These are phyloP conservation scores for Gymnothorax reevesii DNA, from an alignment of 2,797 vertebrate species.

Conservation along the genomic window DNA sequence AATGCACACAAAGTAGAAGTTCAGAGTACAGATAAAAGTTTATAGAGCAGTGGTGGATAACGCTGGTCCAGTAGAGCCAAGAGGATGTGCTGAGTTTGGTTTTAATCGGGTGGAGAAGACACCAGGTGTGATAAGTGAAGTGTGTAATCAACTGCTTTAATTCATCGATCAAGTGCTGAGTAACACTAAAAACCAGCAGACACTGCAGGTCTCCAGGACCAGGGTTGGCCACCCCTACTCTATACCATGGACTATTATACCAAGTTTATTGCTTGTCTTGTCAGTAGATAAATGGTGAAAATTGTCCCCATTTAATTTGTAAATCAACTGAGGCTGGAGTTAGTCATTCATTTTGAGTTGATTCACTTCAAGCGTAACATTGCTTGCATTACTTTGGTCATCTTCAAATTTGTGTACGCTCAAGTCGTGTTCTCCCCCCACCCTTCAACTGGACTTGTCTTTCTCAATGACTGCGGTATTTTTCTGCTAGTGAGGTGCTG, in stretches of 20 bases:
- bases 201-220: too few species aligned
- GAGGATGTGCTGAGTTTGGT: too few species aligned
- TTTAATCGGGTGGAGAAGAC: too few species aligned
- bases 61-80: too few species aligned
- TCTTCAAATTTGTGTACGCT: neutral
- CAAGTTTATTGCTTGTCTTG: neutral
- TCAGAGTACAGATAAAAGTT: too few species aligned
- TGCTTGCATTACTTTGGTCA: neutral
- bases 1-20: too few species aligned
- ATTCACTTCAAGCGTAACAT: neutral
- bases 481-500: neutral
- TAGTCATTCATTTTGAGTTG: neutral
- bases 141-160: too few species aligned
- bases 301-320: neutral
- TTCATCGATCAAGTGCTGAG: too few species aligned
- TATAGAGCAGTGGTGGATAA: too few species aligned
- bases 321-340: neutral
- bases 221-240: too few species aligned
- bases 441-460: neutral
- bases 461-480: neutral
- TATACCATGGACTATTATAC: neutral
- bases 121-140: too few species aligned
- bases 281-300: neutral
- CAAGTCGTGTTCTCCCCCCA: neutral
- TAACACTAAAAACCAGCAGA: too few species aligned